Conservation (phyloP, 2,113 vertebrate genomes). For the Danionella cerebrum region DNA sequence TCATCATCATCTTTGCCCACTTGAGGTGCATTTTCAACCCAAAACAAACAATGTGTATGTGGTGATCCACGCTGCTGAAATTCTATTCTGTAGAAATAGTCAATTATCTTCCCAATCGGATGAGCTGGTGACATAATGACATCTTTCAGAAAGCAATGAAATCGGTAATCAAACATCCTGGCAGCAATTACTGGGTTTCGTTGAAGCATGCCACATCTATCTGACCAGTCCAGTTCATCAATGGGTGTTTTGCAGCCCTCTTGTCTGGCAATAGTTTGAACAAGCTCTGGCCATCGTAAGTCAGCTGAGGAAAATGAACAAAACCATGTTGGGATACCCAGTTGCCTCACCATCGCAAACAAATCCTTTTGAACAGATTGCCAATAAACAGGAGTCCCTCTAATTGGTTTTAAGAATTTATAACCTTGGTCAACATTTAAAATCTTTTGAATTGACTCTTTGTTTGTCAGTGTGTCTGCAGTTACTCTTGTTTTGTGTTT, state of each 20-base stretch:
- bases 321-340: slow-evolving; percentile 8
- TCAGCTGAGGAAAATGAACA: slow-evolving; percentile 24
- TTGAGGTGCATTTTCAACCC: not conserved
- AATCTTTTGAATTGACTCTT: not conserved
- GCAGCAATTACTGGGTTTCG: not conserved
- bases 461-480: not conserved
- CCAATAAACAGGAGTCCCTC: not conserved
- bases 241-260: not conserved
- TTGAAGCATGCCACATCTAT: not conserved
- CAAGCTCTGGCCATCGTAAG: slow-evolving; percentile 5
- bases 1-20: not conserved
- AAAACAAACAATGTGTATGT: not conserved
- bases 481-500: not conserved
- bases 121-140: not conserved
- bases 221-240: not conserved
- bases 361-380: not conserved
- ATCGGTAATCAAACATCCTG: not conserved
- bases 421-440: not conserved
- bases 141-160: not conserved
- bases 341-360: not conserved
- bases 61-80: not conserved
- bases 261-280: not conserved
- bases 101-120: not conserved
- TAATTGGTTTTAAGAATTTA: not conserved
- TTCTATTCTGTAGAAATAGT: not conserved